A percentile compares a stretch with the other conserved stretches of the same genome.
Evolutionary conservation across 92 coral and sea anemone species (phyloP).

Genomic region (Diadumene lineata): DNA sequence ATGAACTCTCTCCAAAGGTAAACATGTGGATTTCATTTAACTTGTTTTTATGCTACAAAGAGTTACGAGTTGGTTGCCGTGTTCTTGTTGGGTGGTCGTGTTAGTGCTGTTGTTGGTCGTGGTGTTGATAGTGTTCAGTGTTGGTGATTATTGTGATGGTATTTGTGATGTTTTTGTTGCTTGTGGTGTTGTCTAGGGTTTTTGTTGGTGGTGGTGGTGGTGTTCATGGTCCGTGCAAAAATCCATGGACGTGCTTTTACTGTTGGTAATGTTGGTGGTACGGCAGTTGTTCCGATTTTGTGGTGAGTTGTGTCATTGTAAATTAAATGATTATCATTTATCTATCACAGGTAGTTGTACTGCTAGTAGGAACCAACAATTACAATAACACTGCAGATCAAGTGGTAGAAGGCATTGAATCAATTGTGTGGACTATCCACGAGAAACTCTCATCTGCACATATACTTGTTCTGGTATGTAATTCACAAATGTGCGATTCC

Average conservation of each 20-base stretch:
- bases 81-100: background rate
- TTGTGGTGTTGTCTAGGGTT: no score
- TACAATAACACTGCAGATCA: slow-evolving; percentile 82
- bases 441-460: slow-evolving; percentile 73
- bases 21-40: no score
- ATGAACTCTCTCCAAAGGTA: slow-evolving; percentile 73
- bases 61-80: no score
- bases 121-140: no score
- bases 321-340: background rate
- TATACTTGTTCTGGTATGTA: slow-evolving; percentile 84
- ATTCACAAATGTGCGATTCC: no score
- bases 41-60: no score
- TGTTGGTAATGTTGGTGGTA: background rate
- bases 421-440: slow-evolving; percentile 79
- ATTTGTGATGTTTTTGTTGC: no score
- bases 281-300: background rate
- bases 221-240: no score
- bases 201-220: no score
- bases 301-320: background rate
- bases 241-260: no score
- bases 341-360: slow-evolving; percentile 78
- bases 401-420: slow-evolving; percentile 89
- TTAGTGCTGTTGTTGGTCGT: no score
- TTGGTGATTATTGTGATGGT: no score
- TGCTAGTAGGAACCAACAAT: slow-evolving; percentile 88